Base-by-base conservation (phyloP, 2,888 invertebrate genomes). In the Drosophila flavopinicola region DNA sequence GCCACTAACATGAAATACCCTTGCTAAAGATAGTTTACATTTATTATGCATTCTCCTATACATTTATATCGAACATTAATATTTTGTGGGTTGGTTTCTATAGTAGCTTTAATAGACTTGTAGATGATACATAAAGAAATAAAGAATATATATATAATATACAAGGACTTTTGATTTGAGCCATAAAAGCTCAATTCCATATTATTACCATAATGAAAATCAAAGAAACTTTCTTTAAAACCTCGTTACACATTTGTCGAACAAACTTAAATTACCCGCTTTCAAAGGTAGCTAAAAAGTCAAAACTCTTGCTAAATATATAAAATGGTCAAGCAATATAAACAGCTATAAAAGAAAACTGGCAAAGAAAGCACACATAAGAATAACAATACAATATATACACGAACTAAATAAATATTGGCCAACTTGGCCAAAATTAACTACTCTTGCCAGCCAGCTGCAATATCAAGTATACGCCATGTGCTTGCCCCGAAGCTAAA, bases 341-440 rank as follows among this genome's bases (percentile, higher is more conserved):
- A 32, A 6, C n/a, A 6, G 20, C 7, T 20, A 20, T 6, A 25
- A 33, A 30, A 32, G 42, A 30, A 24, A 49, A 33, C 30, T 47
- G 30, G 27, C n/a, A 41, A 33, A 9, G 42, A 57, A 45, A 54
- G 39, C 35, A 25, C 11, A 17, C 10, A 37, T 13, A 35, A 33
- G 24, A 37, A 13, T 3, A 15, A 15, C 30, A 71, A 25, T 53
- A 32, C 38, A 53, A 51, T 47, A 44, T 39, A 54, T 42, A 35
- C 32, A 42, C 23, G 27, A 53, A 51, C 49, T 60, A 70, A 65
- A 65, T 65, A 73, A 70, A 65, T 49, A 69, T 58, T 75, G 47
- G 30, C 37, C 51, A 51, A 32, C 45, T 51, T 48, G 38, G 30
- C 1, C 29, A 53, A 49, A 49, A 75, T 64, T 56, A 68, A 68